phyloP scores from a whole-genome alignment of 2,113 vertebrate genomes.

The Clarias macrocephalus region DNA sequence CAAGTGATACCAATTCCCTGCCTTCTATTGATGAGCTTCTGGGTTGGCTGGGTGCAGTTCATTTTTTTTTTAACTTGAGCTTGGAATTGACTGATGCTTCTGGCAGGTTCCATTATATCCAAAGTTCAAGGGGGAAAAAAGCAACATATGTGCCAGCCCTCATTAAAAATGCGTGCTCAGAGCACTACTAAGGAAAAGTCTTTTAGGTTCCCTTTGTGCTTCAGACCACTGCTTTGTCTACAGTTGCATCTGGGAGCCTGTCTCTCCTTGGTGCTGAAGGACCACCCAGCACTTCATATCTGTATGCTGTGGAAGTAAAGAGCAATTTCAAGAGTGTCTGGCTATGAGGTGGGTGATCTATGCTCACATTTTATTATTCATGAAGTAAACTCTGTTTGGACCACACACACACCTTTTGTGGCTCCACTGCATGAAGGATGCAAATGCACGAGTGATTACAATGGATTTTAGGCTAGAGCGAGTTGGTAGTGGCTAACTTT shows the following conservation, averaged over 20 bases:
- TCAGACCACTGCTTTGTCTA: background rate
- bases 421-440: background rate
- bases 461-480: background rate
- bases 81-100: background rate
- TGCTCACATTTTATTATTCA: background rate
- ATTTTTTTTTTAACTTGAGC: background rate
- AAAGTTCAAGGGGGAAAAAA: background rate
- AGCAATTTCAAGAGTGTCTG: background rate
- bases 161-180: too few relatives aligned
- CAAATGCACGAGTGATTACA: background rate
- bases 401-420: background rate
- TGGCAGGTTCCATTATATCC: background rate
- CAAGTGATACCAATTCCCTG: background rate
- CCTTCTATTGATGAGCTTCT: background rate
- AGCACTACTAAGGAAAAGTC: background rate
- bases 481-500: background rate
- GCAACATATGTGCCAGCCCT: background rate
- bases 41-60: background rate
- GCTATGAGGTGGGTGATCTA: background rate
- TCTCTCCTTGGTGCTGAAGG: background rate
- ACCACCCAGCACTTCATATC: background rate
- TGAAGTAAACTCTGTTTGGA: background rate
- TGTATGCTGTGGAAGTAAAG: background rate
- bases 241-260: background rate
- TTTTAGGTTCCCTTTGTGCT: background rate